Evolutionary conservation across 2,888 invertebrate species (phyloP).

Genomic region (Meganola albula): DNA sequence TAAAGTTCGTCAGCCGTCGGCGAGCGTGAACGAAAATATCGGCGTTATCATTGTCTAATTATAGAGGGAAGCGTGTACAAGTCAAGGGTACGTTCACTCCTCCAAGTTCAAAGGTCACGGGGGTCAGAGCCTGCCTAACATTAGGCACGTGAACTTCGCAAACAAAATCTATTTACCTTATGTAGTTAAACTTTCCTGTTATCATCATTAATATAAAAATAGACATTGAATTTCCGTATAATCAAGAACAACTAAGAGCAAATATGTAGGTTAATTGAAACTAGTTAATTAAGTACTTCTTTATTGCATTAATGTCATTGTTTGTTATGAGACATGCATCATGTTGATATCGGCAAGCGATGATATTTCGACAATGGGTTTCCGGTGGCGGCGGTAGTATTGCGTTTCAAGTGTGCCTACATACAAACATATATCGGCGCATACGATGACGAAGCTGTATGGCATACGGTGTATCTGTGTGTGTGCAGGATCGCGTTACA

Average conservation of each 20-base stretch:
- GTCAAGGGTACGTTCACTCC: slow-evolving; percentile 72
- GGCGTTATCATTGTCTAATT: slow-evolving; percentile 60
- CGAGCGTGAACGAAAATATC: slow-evolving; percentile 42
- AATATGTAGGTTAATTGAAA: too few relatives aligned
- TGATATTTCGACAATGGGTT: slow-evolving; percentile 36
- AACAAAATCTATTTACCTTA: slow-evolving; percentile 24
- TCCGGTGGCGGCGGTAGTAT: slow-evolving; percentile 34
- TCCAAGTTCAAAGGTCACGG: slow-evolving; percentile 70
- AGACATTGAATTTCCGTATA: too few relatives aligned
- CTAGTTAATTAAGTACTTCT: too few relatives aligned
- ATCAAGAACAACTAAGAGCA: too few relatives aligned
- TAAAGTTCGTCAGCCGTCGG: slow-evolving; percentile 14
- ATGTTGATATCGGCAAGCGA: slow-evolving; percentile 31
- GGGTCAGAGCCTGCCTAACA: slow-evolving; percentile 54
- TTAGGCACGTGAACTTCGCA: slow-evolving; percentile 24
- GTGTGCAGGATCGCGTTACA: slow-evolving; percentile 71
- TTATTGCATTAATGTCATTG: neutral
- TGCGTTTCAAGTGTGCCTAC: slow-evolving; percentile 12
- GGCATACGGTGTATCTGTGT: slow-evolving; percentile 32
- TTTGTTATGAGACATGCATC: slow-evolving; percentile 20
- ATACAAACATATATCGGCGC: too few relatives aligned
- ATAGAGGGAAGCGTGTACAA: slow-evolving; percentile 59
- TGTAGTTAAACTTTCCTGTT: slow-evolving; percentile 22
- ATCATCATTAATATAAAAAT: too few relatives aligned
- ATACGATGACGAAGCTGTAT: too few relatives aligned